Evolutionary conservation across 2,113 vertebrate genomes (phyloP).

Genomic region (Lepisosteus oculatus): DNA sequence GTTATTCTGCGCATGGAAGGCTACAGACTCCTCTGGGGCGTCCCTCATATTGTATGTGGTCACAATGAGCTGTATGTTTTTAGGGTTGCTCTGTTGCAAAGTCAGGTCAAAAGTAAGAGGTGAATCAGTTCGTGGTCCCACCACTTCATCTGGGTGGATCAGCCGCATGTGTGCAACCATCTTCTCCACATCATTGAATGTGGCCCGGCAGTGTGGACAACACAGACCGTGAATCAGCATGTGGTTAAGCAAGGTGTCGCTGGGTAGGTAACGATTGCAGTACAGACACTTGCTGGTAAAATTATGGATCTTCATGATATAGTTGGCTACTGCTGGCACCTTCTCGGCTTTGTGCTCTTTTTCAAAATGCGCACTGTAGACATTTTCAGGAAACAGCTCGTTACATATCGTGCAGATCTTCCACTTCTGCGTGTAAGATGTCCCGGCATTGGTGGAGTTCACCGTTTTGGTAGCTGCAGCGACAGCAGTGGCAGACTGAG

Average conservation of each 20-base stretch:
- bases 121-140: conserved; percentile 91
- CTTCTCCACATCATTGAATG: conserved; percentile 97
- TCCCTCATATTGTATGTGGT: conserved; percentile 96
- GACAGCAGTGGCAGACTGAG: conserved; percentile 72
- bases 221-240: conserved; percentile 97
- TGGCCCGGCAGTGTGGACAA: conserved; percentile 91
- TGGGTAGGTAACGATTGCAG: conserved; percentile 96
- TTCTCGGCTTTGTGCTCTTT: conserved; percentile 98
- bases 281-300: conserved; percentile 99
- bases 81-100: conserved; percentile 94
- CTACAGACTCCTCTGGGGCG: conserved; percentile 89
- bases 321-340: conserved; percentile 94
- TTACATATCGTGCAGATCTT: conserved; percentile 99
- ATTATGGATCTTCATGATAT: conserved; percentile 99
- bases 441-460: conserved; percentile 67
- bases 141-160: conserved; percentile 85
- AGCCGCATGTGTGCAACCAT: conserved; percentile 95
- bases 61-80: conserved; percentile 93
- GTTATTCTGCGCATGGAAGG: conserved; percentile 89
- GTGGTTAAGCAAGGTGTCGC: conserved; percentile 92
- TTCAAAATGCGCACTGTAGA: conserved; percentile 95
- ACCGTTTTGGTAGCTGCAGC: conserved; percentile 62
- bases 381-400: conserved; percentile 96
- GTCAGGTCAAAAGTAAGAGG: conserved; percentile 95
- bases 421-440: conserved; percentile 96